These are phyloP conservation scores for Xiphias gladius DNA, from an alignment of 2,113 vertebrate species.

Conservation along the genomic window DNA sequence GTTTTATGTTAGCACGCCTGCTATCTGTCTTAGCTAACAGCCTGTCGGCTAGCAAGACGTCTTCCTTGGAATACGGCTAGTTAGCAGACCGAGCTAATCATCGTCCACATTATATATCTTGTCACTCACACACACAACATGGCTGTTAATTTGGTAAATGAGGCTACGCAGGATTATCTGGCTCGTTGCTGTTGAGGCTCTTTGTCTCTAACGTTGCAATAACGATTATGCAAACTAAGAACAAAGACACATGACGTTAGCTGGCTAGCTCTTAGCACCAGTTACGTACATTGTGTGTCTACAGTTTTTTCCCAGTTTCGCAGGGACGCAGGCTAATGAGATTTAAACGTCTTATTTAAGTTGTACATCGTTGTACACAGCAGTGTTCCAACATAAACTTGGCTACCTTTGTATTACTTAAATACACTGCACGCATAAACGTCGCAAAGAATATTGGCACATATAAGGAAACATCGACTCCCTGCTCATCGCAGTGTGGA, in stretches of 20 bases:
- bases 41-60: constrained; percentile 28
- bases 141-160: background rate
- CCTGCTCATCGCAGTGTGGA: background rate
- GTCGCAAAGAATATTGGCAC: background rate
- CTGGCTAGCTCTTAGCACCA: constrained; percentile 13
- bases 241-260: constrained; percentile 58
- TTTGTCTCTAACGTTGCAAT: background rate
- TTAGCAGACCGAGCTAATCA: background rate
- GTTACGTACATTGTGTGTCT: background rate
- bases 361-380: background rate
- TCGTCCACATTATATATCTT: background rate
- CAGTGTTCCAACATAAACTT: background rate
- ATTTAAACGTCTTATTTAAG: background rate
- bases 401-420: too few species aligned
- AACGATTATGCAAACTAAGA: background rate
- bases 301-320: background rate
- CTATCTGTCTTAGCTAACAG: constrained; percentile 27
- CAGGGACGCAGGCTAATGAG: background rate
- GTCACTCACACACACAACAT: background rate
- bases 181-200: background rate
- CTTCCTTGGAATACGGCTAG: background rate
- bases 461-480: background rate
- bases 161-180: background rate
- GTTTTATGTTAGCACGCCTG: constrained; percentile 41
- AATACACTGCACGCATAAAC: background rate